phyloP scores from a whole-genome alignment of 2,113 vertebrate species.

The Morone chrysops region DNA sequence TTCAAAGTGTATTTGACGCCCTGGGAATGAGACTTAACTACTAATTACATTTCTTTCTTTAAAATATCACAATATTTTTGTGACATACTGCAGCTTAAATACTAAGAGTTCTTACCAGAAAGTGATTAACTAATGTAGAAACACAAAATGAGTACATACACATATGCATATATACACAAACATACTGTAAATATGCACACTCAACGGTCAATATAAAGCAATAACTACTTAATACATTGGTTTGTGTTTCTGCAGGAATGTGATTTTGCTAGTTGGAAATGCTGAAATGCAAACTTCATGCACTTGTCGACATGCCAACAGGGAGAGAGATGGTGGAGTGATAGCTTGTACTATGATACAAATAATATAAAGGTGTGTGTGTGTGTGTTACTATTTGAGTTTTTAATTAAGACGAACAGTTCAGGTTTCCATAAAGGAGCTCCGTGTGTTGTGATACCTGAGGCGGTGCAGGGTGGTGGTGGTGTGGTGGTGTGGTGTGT shows the following conservation, averaged over 20 bases:
- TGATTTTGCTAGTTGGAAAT: not conserved
- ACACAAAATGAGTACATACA: not conserved
- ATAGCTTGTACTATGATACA: no score
- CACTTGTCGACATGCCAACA: no score
- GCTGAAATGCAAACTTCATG: no score
- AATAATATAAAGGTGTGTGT: not conserved
- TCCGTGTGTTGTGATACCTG: constrained; percentile 45
- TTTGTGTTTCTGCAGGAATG: not conserved
- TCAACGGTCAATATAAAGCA: not conserved
- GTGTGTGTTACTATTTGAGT: constrained; percentile 1
- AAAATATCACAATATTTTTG: no score
- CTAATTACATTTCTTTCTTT: no score
- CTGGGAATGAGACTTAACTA: no score
- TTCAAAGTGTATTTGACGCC: no score
- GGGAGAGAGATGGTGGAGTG: no score
- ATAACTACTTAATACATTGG: not conserved
- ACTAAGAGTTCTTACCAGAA: not conserved
- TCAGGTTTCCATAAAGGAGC: constrained; percentile 32
- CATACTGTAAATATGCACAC: no score
- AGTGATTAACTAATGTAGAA: not conserved
- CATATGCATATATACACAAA: no score
- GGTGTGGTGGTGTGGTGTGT: not conserved
- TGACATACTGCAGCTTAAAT: no score
- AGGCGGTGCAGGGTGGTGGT: not conserved
- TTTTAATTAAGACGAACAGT: constrained; percentile 44